Conservation (phyloP, 1,140 invertebrate species). For the Temnothorax nylanderi region DNA sequence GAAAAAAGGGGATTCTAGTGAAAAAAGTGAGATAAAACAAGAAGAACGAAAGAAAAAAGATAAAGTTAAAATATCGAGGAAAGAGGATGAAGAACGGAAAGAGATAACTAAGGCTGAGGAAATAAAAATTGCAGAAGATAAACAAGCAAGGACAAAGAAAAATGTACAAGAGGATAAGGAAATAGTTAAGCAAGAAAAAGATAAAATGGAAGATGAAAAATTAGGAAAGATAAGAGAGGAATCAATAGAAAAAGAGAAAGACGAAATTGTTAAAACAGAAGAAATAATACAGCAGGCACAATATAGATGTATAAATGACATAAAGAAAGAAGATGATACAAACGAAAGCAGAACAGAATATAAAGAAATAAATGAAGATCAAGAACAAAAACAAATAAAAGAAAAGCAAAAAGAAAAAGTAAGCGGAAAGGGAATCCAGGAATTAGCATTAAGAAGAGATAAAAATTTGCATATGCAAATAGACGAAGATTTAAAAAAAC, state of each 20-base stretch:
- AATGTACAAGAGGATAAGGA: conserved; percentile 40
- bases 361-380: conserved; percentile 32
- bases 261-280: conserved; percentile 48
- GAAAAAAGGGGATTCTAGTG: conserved; percentile 46
- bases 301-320: conserved; percentile 21
- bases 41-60: not conserved
- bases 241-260: conserved; percentile 35
- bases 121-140: not conserved
- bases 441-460: conserved; percentile 29
- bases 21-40: not conserved
- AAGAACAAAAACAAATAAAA: conserved; percentile 1
- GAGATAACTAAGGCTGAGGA: conserved; percentile 1
- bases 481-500: conserved; percentile 41
- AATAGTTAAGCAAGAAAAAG: conserved; percentile 9
- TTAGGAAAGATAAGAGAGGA: conserved; percentile 35
- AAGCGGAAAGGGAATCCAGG: conserved; percentile 28
- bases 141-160: conserved; percentile 25
- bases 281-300: conserved; percentile 16
- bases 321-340: conserved; percentile 2
- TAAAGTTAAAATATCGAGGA: not conserved
- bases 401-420: conserved; percentile 56
- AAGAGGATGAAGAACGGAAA: conserved; percentile 30
- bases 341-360: not conserved
- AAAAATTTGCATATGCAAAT: conserved; percentile 11
- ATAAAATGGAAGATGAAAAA: conserved; percentile 41